These are phyloP conservation scores for Empis livida DNA, from an alignment of 2,888 invertebrate species.

Conservation along the genomic window DNA sequence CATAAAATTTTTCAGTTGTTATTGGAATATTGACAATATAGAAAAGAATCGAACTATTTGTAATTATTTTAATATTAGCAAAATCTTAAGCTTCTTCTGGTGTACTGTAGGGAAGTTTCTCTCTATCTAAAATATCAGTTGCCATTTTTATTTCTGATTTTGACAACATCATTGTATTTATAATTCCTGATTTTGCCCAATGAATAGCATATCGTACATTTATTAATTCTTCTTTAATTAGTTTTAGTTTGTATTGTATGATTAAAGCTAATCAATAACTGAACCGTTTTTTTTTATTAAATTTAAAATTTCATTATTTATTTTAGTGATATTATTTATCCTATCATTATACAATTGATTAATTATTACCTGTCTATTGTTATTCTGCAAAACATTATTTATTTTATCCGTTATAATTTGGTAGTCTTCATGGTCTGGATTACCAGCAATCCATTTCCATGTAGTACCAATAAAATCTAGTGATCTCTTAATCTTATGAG, in stretches of 20 bases:
- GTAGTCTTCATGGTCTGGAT: slow-evolving; percentile 9
- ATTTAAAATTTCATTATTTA: slow-evolving; percentile 1
- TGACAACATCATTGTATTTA: slow-evolving; percentile 10
- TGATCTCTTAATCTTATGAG: slow-evolving; percentile 4
- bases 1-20: background rate
- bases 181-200: slow-evolving; percentile 8
- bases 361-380: slow-evolving; percentile 3
- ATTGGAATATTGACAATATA: slow-evolving; percentile 3
- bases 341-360: slow-evolving; percentile 5
- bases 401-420: slow-evolving; percentile 4
- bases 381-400: slow-evolving; percentile 3
- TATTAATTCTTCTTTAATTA: slow-evolving; percentile 9
- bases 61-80: slow-evolving; percentile 6
- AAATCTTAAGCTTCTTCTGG: slow-evolving; percentile 7
- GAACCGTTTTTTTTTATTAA: background rate
- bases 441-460: slow-evolving; percentile 8
- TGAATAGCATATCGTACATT: slow-evolving; percentile 10
- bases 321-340: slow-evolving; percentile 5
- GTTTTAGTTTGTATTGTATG: slow-evolving; percentile 5
- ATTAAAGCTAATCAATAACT: background rate
- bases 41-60: background rate
- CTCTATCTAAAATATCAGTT: slow-evolving; percentile 5
- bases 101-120: slow-evolving; percentile 6
- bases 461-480: slow-evolving; percentile 9
- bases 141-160: slow-evolving; percentile 6